Base-by-base conservation (phyloP, 2,113 vertebrate genomes). In the Nycticebus coucang region DNA sequence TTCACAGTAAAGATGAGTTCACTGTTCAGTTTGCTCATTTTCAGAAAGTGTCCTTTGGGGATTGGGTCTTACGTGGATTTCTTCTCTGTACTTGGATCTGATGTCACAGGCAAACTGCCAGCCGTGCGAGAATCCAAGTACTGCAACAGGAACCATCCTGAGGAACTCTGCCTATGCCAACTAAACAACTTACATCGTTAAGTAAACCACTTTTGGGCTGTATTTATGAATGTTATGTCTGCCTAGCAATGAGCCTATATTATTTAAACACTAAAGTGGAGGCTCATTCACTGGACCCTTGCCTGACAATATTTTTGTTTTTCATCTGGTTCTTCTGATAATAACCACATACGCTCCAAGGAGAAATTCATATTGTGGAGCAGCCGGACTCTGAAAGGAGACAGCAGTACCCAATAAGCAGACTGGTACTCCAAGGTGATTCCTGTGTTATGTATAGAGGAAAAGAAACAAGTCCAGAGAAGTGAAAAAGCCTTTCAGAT, bases 181-280 rank as follows among this genome's bases (percentile, higher is more conserved):
- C 82, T 80, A 85, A 89, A 83, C 94, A 95, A 93, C 18, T 19
- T 45, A 59, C 86, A 87, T 74, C 87, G 78, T 84, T 94, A 96
- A 95, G 89, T 87, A 97, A 93, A 83, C 93, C 60, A 85, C 85
- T 83, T 59, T 93, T 50, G 59, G 79, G 88, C 83, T 93, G 11
- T 90, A 90, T 93, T 93, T 95, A 78, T 84, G 79, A 95, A 96
- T 89, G 89, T 85, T 96, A 77, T 82, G 75, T 93, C 95, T 96
- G 79, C 79, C 82, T 81, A 87, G 89, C 79, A 94, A 93, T 71
- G 75, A 96, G 66, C 45, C 78, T 68, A 26, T 33, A 79, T 93
- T 85, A 95, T 66, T 87, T 92, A 96, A 93, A 94, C 30, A 84
- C 57, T 80, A 62, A 80, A 83, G 83, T 75, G 28, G 66, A 89